Evolutionary conservation across 2,113 vertebrate species (phyloP).

Genomic region (Carlito syrichta): DNA sequence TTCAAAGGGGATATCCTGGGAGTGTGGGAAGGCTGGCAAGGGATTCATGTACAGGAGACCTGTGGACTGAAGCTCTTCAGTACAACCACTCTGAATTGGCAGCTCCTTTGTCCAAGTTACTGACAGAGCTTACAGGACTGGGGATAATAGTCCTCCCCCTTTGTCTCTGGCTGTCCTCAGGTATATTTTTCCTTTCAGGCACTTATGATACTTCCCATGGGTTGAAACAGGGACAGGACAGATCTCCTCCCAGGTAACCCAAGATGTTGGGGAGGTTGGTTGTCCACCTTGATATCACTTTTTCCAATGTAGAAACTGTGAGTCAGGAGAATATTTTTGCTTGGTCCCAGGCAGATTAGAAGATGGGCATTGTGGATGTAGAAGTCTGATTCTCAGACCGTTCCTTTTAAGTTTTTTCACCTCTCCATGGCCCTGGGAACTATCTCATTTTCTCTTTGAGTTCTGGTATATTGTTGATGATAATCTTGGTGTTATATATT

Average conservation of each 20-base stretch:
- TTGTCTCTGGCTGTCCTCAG: background rate
- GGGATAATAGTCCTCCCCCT: background rate
- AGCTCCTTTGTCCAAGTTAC: background rate
- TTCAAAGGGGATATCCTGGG: background rate
- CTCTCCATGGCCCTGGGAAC: background rate
- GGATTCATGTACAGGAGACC: background rate
- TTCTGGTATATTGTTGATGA: background rate
- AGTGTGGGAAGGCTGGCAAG: background rate
- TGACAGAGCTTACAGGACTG: background rate
- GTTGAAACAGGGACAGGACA: background rate
- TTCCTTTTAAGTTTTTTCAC: background rate
- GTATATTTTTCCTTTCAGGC: background rate
- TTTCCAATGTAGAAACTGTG: background rate
- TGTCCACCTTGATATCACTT: background rate
- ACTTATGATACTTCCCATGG: background rate
- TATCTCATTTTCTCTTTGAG: background rate
- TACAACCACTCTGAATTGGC: background rate
- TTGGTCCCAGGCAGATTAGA: background rate
- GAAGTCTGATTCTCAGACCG: background rate
- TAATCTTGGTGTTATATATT: background rate
- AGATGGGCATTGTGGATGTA: background rate
- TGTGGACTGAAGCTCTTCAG: background rate
- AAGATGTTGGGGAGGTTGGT: background rate
- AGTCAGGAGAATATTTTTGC: background rate
- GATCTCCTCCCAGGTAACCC: background rate